These are phyloP conservation scores for Eledona agricola DNA, from an alignment of 2,888 invertebrate genomes.

Conservation along the genomic window DNA sequence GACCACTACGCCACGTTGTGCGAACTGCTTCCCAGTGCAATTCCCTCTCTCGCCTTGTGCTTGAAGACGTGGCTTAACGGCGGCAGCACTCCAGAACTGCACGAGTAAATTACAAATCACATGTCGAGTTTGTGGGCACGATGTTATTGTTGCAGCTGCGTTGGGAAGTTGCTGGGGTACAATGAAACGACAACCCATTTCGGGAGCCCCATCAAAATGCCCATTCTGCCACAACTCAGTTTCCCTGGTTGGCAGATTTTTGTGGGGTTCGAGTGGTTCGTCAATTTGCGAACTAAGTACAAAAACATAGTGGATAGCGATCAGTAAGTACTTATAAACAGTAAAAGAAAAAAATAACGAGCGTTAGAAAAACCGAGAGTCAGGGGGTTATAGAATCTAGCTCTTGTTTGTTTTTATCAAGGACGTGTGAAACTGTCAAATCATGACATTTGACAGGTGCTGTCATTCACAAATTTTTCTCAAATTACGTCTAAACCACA, in stretches of 20 bases:
- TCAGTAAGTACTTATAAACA: constrained; percentile 61
- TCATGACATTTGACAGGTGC: too few relatives aligned
- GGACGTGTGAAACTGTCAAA: too few relatives aligned
- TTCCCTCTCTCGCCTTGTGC: constrained; percentile 72
- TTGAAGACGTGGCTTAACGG: constrained; percentile 66
- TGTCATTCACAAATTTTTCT: too few relatives aligned
- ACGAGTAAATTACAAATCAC: constrained; percentile 50
- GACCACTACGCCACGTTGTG: constrained; percentile 79
- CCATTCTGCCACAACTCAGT: constrained; percentile 58
- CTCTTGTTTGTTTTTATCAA: too few relatives aligned
- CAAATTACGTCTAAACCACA: too few relatives aligned
- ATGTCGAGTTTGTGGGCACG: constrained; percentile 3
- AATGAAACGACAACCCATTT: constrained; percentile 53
- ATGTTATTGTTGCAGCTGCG: constrained; percentile 48
- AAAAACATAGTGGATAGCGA: constrained; percentile 65
- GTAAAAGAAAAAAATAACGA: neutral
- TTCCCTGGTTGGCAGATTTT: constrained; percentile 65
- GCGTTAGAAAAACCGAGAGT: too few relatives aligned
- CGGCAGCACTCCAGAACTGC: constrained; percentile 62
- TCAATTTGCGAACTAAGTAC: constrained; percentile 64
- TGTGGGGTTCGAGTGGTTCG: constrained; percentile 64
- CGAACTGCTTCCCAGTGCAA: constrained; percentile 71
- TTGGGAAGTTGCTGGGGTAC: constrained; percentile 61
- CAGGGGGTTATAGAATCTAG: too few relatives aligned
- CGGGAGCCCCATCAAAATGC: constrained; percentile 26